Conservation (phyloP, 2,797 vertebrate genomes). For the Nannoperca australis region DNA sequence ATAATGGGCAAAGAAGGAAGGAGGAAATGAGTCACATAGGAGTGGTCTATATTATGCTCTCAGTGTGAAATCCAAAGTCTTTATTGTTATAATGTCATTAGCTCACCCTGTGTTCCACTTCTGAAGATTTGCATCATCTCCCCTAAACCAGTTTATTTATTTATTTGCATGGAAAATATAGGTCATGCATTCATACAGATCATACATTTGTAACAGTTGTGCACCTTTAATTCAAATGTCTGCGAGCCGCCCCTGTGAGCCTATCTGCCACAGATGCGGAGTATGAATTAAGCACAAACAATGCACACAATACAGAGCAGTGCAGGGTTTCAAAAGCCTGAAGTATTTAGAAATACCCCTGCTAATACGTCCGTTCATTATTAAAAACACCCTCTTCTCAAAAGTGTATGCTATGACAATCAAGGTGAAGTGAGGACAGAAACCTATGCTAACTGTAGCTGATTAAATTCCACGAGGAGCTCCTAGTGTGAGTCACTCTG, state of each 20-base stretch:
- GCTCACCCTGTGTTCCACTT: constrained; percentile 78
- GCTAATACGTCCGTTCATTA: constrained; percentile 45
- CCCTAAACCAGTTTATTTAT: constrained; percentile 82
- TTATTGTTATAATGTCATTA: constrained; percentile 78
- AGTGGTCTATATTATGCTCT: constrained; percentile 69
- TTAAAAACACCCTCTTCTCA: constrained; percentile 49
- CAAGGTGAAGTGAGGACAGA: constrained; percentile 42
- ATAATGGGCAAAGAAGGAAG: constrained; percentile 35
- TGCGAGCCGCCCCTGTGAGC: constrained; percentile 67
- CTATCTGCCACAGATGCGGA: constrained; percentile 55
- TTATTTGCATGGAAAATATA: constrained; percentile 85
- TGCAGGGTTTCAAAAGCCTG: constrained; percentile 43
- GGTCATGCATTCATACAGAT: constrained; percentile 84
- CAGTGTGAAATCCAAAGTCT: constrained; percentile 68
- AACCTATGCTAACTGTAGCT: constrained; percentile 23
- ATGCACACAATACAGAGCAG: constrained; percentile 36
- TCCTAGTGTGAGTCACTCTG: constrained; percentile 2
- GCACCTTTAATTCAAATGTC: constrained; percentile 81
- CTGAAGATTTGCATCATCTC: constrained; percentile 76
- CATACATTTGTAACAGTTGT: constrained; percentile 86
- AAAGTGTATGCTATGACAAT: constrained; percentile 29
- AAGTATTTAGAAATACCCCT: constrained; percentile 49
- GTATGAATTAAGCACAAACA: constrained; percentile 63
- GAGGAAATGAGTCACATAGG: constrained; percentile 50
- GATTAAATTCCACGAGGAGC: constrained; percentile 7